These are phyloP conservation scores for Leptinotarsa tumamoca DNA, from an alignment of 2,888 invertebrate species.

Conservation along the genomic window DNA sequence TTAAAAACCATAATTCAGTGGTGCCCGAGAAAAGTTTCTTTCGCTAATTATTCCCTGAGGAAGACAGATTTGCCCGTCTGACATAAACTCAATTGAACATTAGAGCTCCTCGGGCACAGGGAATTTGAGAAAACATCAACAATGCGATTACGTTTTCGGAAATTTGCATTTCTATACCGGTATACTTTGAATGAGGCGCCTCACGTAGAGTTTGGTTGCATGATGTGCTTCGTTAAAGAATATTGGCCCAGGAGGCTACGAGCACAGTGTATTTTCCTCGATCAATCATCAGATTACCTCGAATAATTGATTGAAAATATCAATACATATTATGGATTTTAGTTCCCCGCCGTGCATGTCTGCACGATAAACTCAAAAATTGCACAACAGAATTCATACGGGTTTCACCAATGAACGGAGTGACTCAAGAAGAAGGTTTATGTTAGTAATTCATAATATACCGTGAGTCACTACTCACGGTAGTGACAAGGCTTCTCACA, in stretches of 20 bases:
- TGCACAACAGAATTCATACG: no score
- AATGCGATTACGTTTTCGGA: not conserved
- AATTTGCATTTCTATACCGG: not conserved
- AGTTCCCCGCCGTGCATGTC: no score
- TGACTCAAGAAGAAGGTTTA: no score
- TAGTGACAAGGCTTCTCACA: no score
- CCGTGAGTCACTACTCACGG: no score
- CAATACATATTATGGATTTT: no score
- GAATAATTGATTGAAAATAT: no score
- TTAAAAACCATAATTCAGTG: conserved; percentile 38
- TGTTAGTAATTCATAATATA: no score
- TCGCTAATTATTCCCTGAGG: conserved; percentile 23
- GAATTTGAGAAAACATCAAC: conserved; percentile 14
- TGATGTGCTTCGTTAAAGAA: not conserved
- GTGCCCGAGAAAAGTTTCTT: conserved; percentile 25
- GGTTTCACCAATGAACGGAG: no score
- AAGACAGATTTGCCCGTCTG: conserved; percentile 6
- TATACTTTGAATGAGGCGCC: not conserved
- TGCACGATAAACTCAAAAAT: no score
- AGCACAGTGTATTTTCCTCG: no score
- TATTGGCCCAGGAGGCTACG: not conserved
- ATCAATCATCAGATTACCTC: no score
- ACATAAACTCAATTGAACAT: conserved; percentile 7
- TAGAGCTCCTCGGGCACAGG: conserved; percentile 1
- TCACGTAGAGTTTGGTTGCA: not conserved